Percentiles rank a stretch among this genome's conserved stretches.
Evolutionary conservation across 2,888 invertebrate species (phyloP).

Genomic region (Hirtodrosophila histrioides): DNA sequence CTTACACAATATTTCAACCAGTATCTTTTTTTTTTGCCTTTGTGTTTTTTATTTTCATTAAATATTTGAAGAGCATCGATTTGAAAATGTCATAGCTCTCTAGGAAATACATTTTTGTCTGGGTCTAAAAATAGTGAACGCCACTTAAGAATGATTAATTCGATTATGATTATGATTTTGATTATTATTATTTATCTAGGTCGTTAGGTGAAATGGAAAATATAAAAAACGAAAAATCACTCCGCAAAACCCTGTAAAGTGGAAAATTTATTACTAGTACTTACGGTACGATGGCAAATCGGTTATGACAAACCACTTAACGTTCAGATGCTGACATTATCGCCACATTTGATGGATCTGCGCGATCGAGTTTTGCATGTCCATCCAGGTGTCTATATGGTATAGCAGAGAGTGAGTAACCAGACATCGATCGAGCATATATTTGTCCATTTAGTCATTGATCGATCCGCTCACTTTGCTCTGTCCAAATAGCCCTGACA

Average conservation of each 20-base stretch:
- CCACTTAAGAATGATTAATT: constrained; percentile 74
- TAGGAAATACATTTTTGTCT: constrained; percentile 11
- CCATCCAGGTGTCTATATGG: constrained; percentile 1
- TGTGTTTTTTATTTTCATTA: constrained; percentile 15
- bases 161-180: constrained; percentile 39
- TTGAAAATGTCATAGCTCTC: constrained; percentile 60
- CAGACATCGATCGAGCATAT: constrained; percentile 45
- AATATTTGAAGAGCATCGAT: constrained; percentile 70
- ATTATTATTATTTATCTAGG: constrained; percentile 47
- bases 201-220: constrained; percentile 27
- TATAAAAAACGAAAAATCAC: not conserved
- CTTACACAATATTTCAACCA: constrained; percentile 70
- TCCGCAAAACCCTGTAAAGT: not conserved
- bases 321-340: constrained; percentile 33
- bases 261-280: constrained; percentile 13
- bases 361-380: constrained; percentile 39
- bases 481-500: constrained; percentile 39
- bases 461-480: constrained; percentile 60
- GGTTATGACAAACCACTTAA: constrained; percentile 39
- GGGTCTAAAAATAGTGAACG: constrained; percentile 51
- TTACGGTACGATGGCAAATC: constrained; percentile 23
- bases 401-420: not conserved
- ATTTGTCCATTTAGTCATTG: constrained; percentile 53
- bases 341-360: constrained; percentile 58
- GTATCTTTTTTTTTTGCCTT: constrained; percentile 2